Evolutionary conservation across 2,113 vertebrate species (phyloP).

Genomic region (Bos taurus): ARS-UCD2.0 NC_037345.1:6190501-6191000

Average conservation of each 20-base stretch:
- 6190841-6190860: not conserved
- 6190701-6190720: not conserved
- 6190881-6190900: not conserved
- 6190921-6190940: not conserved
- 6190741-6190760: not conserved
- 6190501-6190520: not conserved
- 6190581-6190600: not conserved
- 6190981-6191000: not conserved
- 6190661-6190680: not conserved
- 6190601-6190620: not conserved
- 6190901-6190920: not conserved
- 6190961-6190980: not conserved
- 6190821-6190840: not conserved
- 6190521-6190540: not conserved
- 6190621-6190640: not conserved
- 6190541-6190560: not conserved
- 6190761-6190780: not conserved
- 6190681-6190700: not conserved
- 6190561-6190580: not conserved
- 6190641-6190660: not conserved
- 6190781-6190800: not conserved
- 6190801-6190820: not conserved
- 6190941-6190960: not conserved
- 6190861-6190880: not conserved
- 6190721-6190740: not conserved